Conservation (phyloP, 1,140 invertebrate species). For the Camponotus floridanus region DNA sequence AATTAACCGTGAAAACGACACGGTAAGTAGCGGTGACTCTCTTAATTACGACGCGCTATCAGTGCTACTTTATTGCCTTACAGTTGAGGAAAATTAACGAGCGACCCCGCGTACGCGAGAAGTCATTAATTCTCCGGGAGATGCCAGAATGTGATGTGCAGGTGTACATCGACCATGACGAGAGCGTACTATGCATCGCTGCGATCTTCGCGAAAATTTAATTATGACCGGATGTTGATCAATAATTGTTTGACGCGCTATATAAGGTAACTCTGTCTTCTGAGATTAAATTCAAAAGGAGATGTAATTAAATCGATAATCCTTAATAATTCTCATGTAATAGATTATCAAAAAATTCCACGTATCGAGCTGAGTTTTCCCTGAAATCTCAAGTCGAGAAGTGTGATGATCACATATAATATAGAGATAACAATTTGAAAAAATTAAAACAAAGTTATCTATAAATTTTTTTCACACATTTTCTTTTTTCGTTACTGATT, state of each 20-base stretch:
- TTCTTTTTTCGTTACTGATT: not conserved
- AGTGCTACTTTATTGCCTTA: conserved; percentile 70
- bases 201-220: conserved; percentile 14
- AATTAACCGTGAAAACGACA: conserved; percentile 50
- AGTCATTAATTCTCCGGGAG: conserved; percentile 65
- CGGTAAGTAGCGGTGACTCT: conserved; percentile 64
- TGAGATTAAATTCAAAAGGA: not conserved
- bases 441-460: conserved; percentile 7
- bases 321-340: not conserved
- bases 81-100: conserved; percentile 70
- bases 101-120: conserved; percentile 47
- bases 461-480: not conserved
- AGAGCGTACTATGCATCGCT: conserved; percentile 6
- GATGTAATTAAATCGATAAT: not conserved
- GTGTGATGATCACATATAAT: not conserved
- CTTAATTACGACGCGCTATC: conserved; percentile 68
- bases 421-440: not conserved
- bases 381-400: not conserved
- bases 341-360: not conserved
- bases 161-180: conserved; percentile 34
- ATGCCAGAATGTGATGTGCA: conserved; percentile 64
- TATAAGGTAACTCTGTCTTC: not conserved
- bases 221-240: conserved; percentile 14
- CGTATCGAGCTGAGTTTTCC: not conserved
- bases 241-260: not conserved